Evolutionary conservation across 1,140 invertebrate species (phyloP), one percentile per base, ranked within the genome.

Genomic region (Ladona fulva): DNA sequence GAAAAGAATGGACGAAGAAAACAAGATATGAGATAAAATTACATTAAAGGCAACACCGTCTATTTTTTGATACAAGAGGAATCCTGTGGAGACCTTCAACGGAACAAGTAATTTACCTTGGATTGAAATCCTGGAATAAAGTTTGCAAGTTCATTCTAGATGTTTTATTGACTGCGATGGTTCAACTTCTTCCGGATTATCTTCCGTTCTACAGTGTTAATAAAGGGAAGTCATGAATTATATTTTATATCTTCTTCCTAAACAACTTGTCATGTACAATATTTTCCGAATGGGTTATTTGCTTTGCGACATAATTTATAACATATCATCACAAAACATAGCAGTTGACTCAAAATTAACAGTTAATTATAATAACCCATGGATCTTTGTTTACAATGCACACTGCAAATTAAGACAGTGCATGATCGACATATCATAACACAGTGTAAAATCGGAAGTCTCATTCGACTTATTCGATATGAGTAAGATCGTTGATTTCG

Each of bases 111-210:
- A 37, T 37, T 37, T 87, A 95, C 95, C 94, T 95, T 79, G 94
- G 94, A 90, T 96, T 96, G 84, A 96, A 96, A 86, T 96, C 94
- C 86, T 95, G 93, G 87, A 95, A 95, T 81, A 96, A 85, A 82
- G 92, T 92, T 87, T 95, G 93, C 81, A 96, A 89, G 90, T 96
- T 95, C 94, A 94, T 95, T 80, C 79, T 80, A 74, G 16, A 66
- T 66, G 3, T 5, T 66, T 66, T 12, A 19, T 37, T 37, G 1
- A 8, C 8, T 37, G 29, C 29, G 8, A 37, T 37, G 1, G 8
- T 37, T 37, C 8, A 5, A 37, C 1, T 1, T 5, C 1, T 5
- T 37, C 1, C 29, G 29, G 8, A 37, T 37, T 1, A 37, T 8
- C 29, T 37, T 37, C 29, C 29, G 1, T 37, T 37, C 3, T 37